phyloP scores from a whole-genome alignment of 2,888 invertebrate species.

The Ophraella communa region DNA sequence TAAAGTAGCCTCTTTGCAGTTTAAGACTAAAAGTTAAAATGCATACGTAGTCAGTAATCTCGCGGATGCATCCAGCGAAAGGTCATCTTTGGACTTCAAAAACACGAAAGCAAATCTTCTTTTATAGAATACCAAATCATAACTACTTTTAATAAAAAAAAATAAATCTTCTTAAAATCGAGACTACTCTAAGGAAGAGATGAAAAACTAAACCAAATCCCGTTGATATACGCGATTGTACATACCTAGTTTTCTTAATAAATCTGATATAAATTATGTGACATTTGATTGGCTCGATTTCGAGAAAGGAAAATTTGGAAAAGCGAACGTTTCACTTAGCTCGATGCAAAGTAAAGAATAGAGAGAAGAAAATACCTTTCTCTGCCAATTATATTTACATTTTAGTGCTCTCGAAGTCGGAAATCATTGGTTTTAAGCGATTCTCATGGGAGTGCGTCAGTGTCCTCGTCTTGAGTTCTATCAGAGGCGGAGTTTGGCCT shows the following conservation, averaged over 20 bases:
- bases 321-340: conserved; percentile 3
- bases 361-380: conserved; percentile 11
- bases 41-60: conserved; percentile 7
- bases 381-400: conserved; percentile 27
- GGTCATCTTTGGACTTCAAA: conserved; percentile 1
- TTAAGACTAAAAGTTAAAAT: conserved; percentile 6
- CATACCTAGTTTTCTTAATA: too few species aligned
- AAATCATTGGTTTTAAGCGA: conserved; percentile 33
- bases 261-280: too few species aligned
- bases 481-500: neutral
- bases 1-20: neutral
- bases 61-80: neutral
- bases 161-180: neutral
- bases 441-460: conserved; percentile 44
- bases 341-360: neutral
- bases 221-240: too few species aligned
- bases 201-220: too few species aligned
- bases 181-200: too few species aligned
- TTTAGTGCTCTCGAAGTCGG: conserved; percentile 24
- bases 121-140: conserved; percentile 6
- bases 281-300: neutral
- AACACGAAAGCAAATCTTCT: conserved; percentile 2
- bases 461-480: conserved; percentile 37
- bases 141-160: neutral
- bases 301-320: neutral